Conservation (phyloP, 2,888 invertebrate genomes). For the Caenorhabditis afra region DNA sequence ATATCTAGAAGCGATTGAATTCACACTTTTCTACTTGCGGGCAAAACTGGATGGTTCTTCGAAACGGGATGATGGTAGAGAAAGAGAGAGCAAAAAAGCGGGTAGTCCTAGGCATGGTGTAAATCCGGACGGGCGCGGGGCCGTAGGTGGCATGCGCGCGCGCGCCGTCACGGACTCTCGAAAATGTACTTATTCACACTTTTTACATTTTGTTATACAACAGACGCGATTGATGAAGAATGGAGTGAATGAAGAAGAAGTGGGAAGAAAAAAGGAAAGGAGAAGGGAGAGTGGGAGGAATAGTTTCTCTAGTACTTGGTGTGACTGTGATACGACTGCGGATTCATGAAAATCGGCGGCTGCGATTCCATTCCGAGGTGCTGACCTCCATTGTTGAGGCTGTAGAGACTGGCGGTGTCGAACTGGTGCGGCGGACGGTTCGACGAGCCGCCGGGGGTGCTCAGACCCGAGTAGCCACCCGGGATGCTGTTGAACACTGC, state of each 20-base stretch:
- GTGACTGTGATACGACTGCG: conserved; percentile 38
- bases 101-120: conserved; percentile 46
- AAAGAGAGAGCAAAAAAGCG: conserved; percentile 46
- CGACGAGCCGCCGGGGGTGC: conserved; percentile 38
- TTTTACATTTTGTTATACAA: conserved; percentile 56
- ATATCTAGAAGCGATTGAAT: conserved; percentile 50
- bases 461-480: conserved; percentile 61
- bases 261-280: neutral
- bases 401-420: conserved; percentile 52
- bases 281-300: neutral
- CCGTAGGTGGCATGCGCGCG: neutral
- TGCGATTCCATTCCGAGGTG: conserved; percentile 39
- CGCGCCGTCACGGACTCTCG: conserved; percentile 14
- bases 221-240: conserved; percentile 49
- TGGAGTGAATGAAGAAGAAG: conserved; percentile 2
- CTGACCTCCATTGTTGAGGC: conserved; percentile 48
- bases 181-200: conserved; percentile 58
- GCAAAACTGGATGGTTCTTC: conserved; percentile 20
- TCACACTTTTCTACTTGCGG: conserved; percentile 45
- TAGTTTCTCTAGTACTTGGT: conserved; percentile 38
- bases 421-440: conserved; percentile 50
- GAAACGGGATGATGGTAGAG: conserved; percentile 6
- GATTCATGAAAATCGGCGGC: conserved; percentile 44
- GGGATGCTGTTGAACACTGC: conserved; percentile 66
- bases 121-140: conserved; percentile 11